Evolutionary conservation across 2,797 vertebrate genomes (phyloP).

Genomic region (Benthosema pterotum): DNA sequence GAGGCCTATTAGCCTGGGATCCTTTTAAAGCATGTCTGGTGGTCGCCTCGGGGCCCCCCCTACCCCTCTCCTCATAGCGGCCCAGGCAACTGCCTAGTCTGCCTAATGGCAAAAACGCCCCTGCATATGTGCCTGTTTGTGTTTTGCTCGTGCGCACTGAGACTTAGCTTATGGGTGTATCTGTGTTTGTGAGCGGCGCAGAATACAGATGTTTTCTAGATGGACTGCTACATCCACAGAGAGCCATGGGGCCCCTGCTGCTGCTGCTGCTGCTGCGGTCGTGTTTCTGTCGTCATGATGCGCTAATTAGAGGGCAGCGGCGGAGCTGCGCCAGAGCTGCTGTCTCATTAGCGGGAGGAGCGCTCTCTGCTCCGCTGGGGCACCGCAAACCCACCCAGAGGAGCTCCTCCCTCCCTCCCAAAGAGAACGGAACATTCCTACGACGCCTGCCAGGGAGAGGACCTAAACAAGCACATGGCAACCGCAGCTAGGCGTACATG

Average conservation of each 20-base stretch:
- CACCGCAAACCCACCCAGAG: conserved; percentile 50
- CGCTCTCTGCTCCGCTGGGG: conserved; percentile 23
- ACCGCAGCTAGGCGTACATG: conserved; percentile 10
- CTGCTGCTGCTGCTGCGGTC: too few species aligned
- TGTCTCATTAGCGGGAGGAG: conserved; percentile 53
- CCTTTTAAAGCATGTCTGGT: too few species aligned
- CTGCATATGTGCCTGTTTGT: too few species aligned
- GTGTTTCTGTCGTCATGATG: conserved; percentile 35
- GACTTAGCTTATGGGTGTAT: neutral
- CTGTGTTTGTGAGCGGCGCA: conserved; percentile 28
- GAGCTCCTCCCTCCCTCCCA: conserved; percentile 64
- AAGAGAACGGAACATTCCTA: conserved; percentile 47
- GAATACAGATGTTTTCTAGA: conserved; percentile 52
- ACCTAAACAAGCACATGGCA: conserved; percentile 28
- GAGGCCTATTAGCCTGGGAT: too few species aligned
- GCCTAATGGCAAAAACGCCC: too few species aligned
- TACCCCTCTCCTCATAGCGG: too few species aligned
- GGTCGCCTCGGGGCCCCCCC: too few species aligned
- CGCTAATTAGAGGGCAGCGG: conserved; percentile 66
- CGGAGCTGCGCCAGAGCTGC: conserved; percentile 45
- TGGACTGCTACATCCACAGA: conserved; percentile 27
- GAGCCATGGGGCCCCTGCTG: conserved; percentile 27
- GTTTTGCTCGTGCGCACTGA: too few species aligned
- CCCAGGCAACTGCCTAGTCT: too few species aligned
- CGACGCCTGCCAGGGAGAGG: conserved; percentile 31